phyloP scores from a whole-genome alignment of 2,113 vertebrate genomes.

The Thunnus thynnus region DNA sequence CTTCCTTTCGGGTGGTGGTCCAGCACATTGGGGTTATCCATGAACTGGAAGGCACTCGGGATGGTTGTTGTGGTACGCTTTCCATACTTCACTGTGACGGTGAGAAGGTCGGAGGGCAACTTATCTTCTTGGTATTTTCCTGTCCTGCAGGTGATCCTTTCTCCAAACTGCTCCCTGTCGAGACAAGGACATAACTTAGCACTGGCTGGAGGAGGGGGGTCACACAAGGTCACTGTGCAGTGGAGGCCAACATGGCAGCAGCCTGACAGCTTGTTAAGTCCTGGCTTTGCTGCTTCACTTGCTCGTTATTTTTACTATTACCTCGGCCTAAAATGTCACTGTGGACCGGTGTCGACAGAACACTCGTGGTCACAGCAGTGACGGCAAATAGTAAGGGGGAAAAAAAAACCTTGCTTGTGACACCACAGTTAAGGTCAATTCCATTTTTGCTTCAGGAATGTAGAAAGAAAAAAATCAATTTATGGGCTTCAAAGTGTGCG shows the following conservation, averaged over 20 bases:
- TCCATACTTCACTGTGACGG: constrained; percentile 84
- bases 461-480: constrained; percentile 42
- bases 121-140: constrained; percentile 81
- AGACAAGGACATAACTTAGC: constrained; percentile 65
- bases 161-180: constrained; percentile 87
- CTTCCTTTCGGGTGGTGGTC: constrained; percentile 88
- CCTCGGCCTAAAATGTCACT: constrained; percentile 69
- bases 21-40: constrained; percentile 88
- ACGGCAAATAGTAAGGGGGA: constrained; percentile 26
- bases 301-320: constrained; percentile 70
- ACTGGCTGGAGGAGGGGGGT: constrained; percentile 25
- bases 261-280: constrained; percentile 77
- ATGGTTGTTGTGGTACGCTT: constrained; percentile 62
- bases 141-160: constrained; percentile 87
- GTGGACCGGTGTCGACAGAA: constrained; percentile 56
- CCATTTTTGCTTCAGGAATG: constrained; percentile 42
- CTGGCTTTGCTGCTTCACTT: constrained; percentile 48
- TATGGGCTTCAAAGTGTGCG: constrained; percentile 51
- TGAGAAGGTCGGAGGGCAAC: constrained; percentile 69
- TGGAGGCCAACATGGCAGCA: constrained; percentile 65
- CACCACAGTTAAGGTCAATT: constrained; percentile 65
- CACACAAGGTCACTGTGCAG: constrained; percentile 40
- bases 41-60: constrained; percentile 81
- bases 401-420: constrained; percentile 31
- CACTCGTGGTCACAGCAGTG: constrained; percentile 36